phyloP scores from a whole-genome alignment of 2,888 invertebrate genomes.

The Phasia obesa region DNA sequence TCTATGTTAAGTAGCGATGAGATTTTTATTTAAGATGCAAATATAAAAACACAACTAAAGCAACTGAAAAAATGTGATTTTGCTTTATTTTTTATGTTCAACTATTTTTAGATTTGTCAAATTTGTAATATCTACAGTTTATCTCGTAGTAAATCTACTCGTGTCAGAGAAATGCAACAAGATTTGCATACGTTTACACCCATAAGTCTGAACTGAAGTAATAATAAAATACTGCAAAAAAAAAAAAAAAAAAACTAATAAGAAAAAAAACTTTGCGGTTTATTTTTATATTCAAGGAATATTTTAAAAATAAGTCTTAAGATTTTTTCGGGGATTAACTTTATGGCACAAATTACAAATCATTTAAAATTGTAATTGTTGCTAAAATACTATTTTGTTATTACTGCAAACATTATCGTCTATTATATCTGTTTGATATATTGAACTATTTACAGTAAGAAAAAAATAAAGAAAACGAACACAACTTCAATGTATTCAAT shows the following conservation, averaged over 20 bases:
- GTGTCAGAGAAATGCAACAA: constrained; percentile 68
- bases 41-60: constrained; percentile 24
- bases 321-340: constrained; percentile 26
- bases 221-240: constrained; percentile 48
- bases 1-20: constrained; percentile 68
- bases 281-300: constrained; percentile 12
- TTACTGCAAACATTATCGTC: no score
- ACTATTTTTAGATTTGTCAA: constrained; percentile 70
- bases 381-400: not conserved
- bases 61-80: constrained; percentile 26
- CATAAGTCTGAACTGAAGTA: constrained; percentile 52
- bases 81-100: constrained; percentile 54
- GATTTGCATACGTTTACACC: constrained; percentile 70
- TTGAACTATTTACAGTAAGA: not conserved
- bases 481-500: no score
- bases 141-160: constrained; percentile 65
- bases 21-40: constrained; percentile 61
- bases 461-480: no score
- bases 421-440: not conserved
- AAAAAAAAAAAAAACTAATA: not conserved
- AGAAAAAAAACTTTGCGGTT: constrained; percentile 34
- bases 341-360: constrained; percentile 18
- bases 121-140: constrained; percentile 68
- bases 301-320: constrained; percentile 26
- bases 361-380: not conserved